Evolutionary conservation across 2,797 vertebrate species (phyloP), one percentile per base, ranked within the genome.

Genomic region (Coregonus sp.): DNA sequence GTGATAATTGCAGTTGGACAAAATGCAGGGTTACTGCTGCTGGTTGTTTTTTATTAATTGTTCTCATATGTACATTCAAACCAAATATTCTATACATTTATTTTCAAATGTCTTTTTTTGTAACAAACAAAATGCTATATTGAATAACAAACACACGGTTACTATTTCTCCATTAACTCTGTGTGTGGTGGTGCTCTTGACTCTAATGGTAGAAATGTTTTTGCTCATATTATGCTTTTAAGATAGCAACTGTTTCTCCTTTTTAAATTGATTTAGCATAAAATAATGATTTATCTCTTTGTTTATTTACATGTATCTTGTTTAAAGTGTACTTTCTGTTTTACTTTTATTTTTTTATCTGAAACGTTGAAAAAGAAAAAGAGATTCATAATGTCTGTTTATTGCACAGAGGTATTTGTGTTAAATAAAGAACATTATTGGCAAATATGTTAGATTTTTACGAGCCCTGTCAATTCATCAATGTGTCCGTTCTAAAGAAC

Each of bases 361-460:
- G 56, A 20, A 51, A 47, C 11, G 1, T 52, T 11, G 12, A 25
- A 51, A 25, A 4, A 47, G 0, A 52, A 18, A 52, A 29, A 9
- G 1, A 6, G 25, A 52, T 72, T 31, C 2, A 51, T 52, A 16
- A 52, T 72, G 4, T 51, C 47, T 72, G 11, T 72, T 31, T 6
- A 15, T 72, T 31, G 15, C 25, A 33, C 31, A 7, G 40, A 47
- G 40, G 4, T 31, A 66, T 14, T 54, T 72, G 15, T 35, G 66
- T 72, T 15, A 47, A 47, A 72, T 72, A 72, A 52, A 72, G 50
- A 31, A 51, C 47, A 51, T 51, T 65, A 72, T 20, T 72, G 9
- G 47, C 4, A 29, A 51, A 69, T 51, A 47, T 47, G 40, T 47
- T 47, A 4, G 1, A 35, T 51, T 63, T 20, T 29, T 31, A 12